A percentile compares a stretch with the other conserved stretches of the same genome.
These are phyloP conservation scores for Thysanoteuthis rhombus DNA, from an alignment of 2,888 invertebrate genomes.

Conservation along the genomic window DNA sequence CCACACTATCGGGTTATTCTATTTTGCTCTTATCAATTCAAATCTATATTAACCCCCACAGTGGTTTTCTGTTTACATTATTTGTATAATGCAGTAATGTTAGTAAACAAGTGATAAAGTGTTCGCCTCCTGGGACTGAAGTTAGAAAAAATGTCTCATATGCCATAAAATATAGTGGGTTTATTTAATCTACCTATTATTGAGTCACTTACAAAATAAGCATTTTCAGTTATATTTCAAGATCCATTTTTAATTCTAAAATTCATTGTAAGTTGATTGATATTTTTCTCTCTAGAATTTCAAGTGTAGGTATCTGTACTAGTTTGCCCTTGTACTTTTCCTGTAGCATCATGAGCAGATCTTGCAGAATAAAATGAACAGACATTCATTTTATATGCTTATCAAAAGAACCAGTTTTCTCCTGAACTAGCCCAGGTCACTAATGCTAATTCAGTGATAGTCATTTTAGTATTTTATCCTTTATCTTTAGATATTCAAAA, in stretches of 20 bases:
- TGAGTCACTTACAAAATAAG: neutral
- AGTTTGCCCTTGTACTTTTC: neutral
- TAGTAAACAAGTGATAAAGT: no score
- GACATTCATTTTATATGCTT: neutral
- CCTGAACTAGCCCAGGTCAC: neutral
- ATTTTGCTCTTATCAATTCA: no score
- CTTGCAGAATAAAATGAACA: neutral
- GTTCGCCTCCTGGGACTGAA: no score
- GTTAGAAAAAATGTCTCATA: no score
- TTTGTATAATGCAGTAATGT: no score
- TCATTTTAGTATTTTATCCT: neutral
- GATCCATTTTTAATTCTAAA: neutral
- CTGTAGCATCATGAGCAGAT: neutral
- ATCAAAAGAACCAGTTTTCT: neutral
- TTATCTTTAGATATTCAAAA: neutral
- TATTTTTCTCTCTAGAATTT: neutral
- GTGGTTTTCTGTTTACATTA: no score
- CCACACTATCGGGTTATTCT: no score
- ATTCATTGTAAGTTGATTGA: neutral
- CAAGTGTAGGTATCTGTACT: neutral
- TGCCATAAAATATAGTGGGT: no score
- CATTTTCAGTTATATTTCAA: neutral
- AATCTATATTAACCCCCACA: no score
- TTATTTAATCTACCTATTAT: neutral
- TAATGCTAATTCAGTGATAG: neutral